Percentiles rank a stretch among this genome's conserved stretches.
Evolutionary conservation across 1,140 invertebrate species (phyloP).

Genomic region (Hypsibius dujardini): DNA sequence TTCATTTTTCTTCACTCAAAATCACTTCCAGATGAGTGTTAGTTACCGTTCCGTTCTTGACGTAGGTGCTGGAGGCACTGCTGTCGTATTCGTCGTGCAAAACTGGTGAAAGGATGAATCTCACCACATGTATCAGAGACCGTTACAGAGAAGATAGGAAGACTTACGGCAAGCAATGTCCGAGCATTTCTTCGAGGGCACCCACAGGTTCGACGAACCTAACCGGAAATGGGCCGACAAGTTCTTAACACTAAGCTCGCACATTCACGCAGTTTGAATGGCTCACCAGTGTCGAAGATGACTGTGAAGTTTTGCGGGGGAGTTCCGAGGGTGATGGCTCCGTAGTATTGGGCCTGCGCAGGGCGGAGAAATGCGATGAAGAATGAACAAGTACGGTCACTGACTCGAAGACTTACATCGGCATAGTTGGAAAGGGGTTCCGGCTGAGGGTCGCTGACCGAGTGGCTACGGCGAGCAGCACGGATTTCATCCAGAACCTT

Average conservation of each 20-base stretch:
- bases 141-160: too few species aligned
- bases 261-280: too few species aligned
- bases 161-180: constrained; percentile 38
- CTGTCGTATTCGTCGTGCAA: constrained; percentile 23
- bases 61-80: constrained; percentile 23
- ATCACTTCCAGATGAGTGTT: too few species aligned
- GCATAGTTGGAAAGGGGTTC: constrained; percentile 5
- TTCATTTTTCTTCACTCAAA: too few species aligned
- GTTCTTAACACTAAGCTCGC: too few species aligned
- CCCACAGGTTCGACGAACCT: constrained; percentile 41
- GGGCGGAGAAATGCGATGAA: constrained; percentile 18
- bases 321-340: constrained; percentile 21
- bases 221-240: too few species aligned
- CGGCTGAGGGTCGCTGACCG: constrained; percentile 8
- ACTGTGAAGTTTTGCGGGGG: constrained; percentile 23
- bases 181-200: constrained; percentile 39
- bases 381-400: not conserved
- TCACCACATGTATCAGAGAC: too few species aligned
- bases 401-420: not conserved
- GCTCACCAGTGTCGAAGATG: constrained; percentile 23
- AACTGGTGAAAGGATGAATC: too few species aligned
- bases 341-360: constrained; percentile 22
- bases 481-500: too few species aligned
- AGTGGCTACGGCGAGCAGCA: too few species aligned
- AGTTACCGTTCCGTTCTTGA: constrained; percentile 22